Conservation (phyloP, 1,140 invertebrate species). For the Eupristina koningsbergeri region DNA sequence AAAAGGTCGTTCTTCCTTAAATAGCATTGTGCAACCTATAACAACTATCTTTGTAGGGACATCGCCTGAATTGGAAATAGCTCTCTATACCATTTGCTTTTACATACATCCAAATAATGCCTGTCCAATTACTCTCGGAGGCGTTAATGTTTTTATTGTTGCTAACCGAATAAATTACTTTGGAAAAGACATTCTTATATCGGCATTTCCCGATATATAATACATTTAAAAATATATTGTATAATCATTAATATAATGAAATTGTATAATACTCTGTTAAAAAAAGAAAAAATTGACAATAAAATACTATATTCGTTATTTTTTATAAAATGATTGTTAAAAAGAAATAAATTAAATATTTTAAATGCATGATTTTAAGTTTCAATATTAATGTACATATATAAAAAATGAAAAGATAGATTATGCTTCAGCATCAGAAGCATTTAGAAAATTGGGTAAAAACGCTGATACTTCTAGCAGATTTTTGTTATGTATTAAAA, state of each 20-base stretch:
- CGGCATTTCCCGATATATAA: conserved; percentile 66
- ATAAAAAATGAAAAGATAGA: too few relatives aligned
- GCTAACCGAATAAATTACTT: conserved; percentile 70
- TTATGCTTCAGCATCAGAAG: too few relatives aligned
- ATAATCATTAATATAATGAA: neutral
- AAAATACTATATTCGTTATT: neutral
- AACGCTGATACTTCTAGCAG: too few relatives aligned
- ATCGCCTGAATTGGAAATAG: conserved; percentile 82
- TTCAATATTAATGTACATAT: too few relatives aligned
- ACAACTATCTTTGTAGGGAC: conserved; percentile 79
- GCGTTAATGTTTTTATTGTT: conserved; percentile 67
- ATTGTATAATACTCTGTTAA: conserved; percentile 35
- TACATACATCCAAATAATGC: conserved; percentile 72
- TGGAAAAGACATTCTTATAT: conserved; percentile 70
- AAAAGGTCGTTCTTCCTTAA: conserved; percentile 74
- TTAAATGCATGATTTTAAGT: neutral
- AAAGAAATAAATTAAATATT: conserved; percentile 3
- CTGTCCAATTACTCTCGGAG: conserved; percentile 71
- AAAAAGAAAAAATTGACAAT: neutral
- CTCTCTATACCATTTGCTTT: conserved; percentile 79
- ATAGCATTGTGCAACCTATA: conserved; percentile 73
- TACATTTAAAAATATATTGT: conserved; percentile 4
- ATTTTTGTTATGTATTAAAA: too few relatives aligned
- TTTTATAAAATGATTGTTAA: neutral
- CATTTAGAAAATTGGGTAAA: too few relatives aligned